Evolutionary conservation across 1,140 invertebrate species (phyloP).

Genomic region (Lasaia peninsularis): DNA sequence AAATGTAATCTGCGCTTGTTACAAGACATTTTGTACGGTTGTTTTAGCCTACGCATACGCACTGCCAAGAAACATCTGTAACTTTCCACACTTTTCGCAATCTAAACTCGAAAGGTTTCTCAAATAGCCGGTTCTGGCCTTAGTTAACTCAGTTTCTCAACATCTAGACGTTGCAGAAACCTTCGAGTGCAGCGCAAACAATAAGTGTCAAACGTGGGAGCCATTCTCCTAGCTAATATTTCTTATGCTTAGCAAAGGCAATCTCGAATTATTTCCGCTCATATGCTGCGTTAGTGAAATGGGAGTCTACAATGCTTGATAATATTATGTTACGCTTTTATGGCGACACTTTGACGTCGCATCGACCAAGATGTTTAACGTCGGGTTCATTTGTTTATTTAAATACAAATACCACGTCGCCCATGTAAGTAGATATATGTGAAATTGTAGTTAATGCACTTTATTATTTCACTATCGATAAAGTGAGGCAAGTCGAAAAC

Average conservation of each 20-base stretch:
- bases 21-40: not conserved
- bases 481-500: too few relatives aligned
- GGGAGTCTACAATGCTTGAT: constrained; percentile 28
- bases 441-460: too few relatives aligned
- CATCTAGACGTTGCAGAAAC: constrained; percentile 64
- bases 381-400: not conserved
- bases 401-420: not conserved
- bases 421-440: too few relatives aligned
- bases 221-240: constrained; percentile 41
- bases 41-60: constrained; percentile 10
- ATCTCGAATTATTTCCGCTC: constrained; percentile 50
- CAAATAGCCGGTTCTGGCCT: constrained; percentile 63
- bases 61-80: constrained; percentile 31
- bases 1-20: too few relatives aligned
- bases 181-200: constrained; percentile 65
- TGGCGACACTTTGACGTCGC: constrained; percentile 1
- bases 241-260: constrained; percentile 48
- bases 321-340: constrained; percentile 3
- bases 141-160: constrained; percentile 59
- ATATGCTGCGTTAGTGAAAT: constrained; percentile 55
- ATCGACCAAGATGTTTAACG: not conserved
- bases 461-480: too few relatives aligned
- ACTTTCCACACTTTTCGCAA: constrained; percentile 71
- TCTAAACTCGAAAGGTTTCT: constrained; percentile 61
- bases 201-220: constrained; percentile 63